These are phyloP conservation scores for Eilema depressum DNA, from an alignment of 2,888 invertebrate species.

Conservation along the genomic window DNA sequence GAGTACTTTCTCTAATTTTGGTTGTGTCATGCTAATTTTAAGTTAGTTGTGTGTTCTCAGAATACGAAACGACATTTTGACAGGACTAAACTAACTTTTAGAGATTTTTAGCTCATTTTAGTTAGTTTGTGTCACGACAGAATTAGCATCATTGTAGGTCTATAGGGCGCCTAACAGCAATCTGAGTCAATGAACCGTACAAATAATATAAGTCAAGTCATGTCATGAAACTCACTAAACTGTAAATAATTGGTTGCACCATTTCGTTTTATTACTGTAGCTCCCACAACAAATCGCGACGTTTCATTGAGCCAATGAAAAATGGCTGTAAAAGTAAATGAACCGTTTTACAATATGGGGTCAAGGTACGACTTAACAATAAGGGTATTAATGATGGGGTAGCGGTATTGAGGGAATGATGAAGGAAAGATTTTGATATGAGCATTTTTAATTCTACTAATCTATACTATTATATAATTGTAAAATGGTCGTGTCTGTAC, in stretches of 20 bases:
- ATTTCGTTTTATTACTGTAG: constrained; percentile 42
- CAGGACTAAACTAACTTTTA: too few relatives aligned
- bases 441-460: too few relatives aligned
- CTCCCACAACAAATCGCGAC: constrained; percentile 24
- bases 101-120: too few relatives aligned
- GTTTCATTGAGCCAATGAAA: constrained; percentile 41
- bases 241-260: constrained; percentile 32
- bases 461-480: too few relatives aligned
- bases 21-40: too few relatives aligned
- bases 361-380: constrained; percentile 54
- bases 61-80: too few relatives aligned
- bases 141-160: too few relatives aligned
- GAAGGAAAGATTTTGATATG: constrained; percentile 59
- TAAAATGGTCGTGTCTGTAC: too few relatives aligned
- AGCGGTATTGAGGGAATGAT: constrained; percentile 49
- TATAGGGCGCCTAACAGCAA: constrained; percentile 11
- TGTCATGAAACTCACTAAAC: constrained; percentile 30
- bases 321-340: constrained; percentile 55
- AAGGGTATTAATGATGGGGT: constrained; percentile 37
- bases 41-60: too few relatives aligned
- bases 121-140: too few relatives aligned
- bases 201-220: constrained; percentile 22
- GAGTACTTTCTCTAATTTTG: too few relatives aligned
- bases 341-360: constrained; percentile 48
- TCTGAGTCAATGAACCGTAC: constrained; percentile 29